These are phyloP conservation scores for Origma solitaria DNA, from an alignment of 2,113 vertebrate species.

Conservation along the genomic window DNA sequence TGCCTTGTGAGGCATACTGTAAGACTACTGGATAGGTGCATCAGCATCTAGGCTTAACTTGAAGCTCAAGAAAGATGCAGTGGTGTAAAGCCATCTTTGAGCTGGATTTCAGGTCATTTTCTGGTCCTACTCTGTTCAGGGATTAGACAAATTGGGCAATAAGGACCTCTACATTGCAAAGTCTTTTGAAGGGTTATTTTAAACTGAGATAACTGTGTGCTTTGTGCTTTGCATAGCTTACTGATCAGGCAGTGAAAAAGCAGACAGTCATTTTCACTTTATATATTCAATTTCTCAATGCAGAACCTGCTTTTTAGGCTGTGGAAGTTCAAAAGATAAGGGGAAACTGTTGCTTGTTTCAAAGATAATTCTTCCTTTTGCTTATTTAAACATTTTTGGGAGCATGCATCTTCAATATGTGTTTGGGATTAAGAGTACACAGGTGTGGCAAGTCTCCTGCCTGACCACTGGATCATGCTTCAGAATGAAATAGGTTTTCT, in stretches of 20 bases:
- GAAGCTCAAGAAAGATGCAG: background rate
- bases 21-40: background rate
- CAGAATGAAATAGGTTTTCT: background rate
- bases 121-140: background rate
- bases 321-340: background rate
- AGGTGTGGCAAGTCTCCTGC: background rate
- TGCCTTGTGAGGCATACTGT: background rate
- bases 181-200: background rate
- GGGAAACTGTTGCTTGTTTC: background rate
- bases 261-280: background rate
- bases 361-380: background rate
- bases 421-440: background rate
- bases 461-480: fast-evolving
- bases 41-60: background rate
- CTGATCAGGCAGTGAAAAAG: background rate
- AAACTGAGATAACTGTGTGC: background rate
- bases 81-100: background rate
- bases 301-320: background rate
- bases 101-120: background rate
- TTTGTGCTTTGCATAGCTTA: background rate
- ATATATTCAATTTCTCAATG: background rate
- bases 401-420: fast-evolving
- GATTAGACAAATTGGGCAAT: background rate
- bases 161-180: background rate
- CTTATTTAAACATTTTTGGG: background rate